Evolutionary conservation across 2,888 invertebrate genomes (phyloP).

Genomic region (Lathronympha strigana): DNA sequence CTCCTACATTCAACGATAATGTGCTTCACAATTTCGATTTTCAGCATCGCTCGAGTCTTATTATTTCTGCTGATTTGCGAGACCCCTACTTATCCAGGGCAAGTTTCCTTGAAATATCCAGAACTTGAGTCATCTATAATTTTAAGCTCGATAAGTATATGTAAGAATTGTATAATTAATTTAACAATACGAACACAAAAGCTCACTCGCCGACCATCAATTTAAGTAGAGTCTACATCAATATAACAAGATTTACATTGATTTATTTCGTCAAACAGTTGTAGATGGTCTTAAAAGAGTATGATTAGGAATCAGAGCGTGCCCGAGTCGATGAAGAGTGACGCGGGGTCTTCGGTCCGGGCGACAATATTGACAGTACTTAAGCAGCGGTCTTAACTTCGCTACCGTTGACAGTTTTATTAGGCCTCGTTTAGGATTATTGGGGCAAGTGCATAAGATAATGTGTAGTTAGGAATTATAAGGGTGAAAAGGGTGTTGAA

Average conservation of each 20-base stretch:
- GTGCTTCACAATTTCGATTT: too few species aligned
- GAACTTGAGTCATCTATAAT: too few species aligned
- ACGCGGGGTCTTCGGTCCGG: slow-evolving; percentile 50
- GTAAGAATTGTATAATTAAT: too few species aligned
- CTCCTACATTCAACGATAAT: too few species aligned
- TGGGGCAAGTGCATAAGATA: slow-evolving; percentile 6
- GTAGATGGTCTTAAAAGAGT: slow-evolving; percentile 8
- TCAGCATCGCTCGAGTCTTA: too few species aligned
- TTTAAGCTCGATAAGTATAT: too few species aligned
- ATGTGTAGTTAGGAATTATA: neutral
- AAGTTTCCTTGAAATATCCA: too few species aligned
- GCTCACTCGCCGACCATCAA: neutral
- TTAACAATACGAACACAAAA: neutral
- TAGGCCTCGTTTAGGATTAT: slow-evolving; percentile 31
- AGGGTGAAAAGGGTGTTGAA: neutral
- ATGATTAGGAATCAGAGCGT: slow-evolving; percentile 54
- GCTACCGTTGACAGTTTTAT: slow-evolving; percentile 38
- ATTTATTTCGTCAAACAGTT: neutral
- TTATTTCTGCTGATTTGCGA: too few species aligned
- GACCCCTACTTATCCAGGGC: too few species aligned
- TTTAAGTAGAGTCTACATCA: neutral
- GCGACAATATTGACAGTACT: slow-evolving; percentile 34
- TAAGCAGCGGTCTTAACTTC: slow-evolving; percentile 21
- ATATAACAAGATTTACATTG: neutral
- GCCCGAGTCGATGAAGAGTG: slow-evolving; percentile 57